Evolutionary conservation across 2,113 vertebrate species (phyloP).

Genomic region (Picathartes gymnocephalus): DNA sequence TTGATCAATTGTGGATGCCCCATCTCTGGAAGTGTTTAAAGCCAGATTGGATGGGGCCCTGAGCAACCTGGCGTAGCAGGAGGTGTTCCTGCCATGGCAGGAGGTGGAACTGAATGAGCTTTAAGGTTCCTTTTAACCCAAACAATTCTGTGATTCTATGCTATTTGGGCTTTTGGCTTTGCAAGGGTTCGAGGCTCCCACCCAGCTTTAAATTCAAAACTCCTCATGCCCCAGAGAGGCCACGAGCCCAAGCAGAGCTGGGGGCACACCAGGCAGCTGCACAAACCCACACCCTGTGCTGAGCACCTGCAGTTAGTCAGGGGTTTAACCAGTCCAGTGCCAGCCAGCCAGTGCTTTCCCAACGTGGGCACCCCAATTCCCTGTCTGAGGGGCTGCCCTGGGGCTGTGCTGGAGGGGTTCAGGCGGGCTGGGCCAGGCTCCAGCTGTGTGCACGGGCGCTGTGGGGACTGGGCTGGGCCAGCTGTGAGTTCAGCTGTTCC

Average conservation of each 20-base stretch:
- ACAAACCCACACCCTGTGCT: accelerated
- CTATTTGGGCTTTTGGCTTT: not conserved
- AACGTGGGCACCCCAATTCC: accelerated
- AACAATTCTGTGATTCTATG: not conserved
- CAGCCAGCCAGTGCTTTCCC: not conserved
- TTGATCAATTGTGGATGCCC: not conserved
- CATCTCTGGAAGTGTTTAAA: not conserved
- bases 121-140: not conserved
- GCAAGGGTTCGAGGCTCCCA: accelerated
- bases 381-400: not conserved
- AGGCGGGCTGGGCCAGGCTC: not conserved
- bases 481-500: slow-evolving; percentile 7
- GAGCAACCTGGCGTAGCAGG: not conserved
- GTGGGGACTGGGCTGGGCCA: slow-evolving; percentile 6
- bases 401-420: not conserved
- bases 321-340: not conserved
- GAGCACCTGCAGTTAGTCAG: not conserved
- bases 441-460: not conserved
- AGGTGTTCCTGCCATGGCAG: not conserved
- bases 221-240: not conserved
- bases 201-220: not conserved
- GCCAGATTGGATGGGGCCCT: not conserved
- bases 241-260: not conserved
- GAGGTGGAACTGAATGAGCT: not conserved
- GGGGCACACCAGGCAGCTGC: accelerated